Evolutionary conservation across 2,888 invertebrate genomes (phyloP).

Genomic region (Zhuqinia jingwanae): DNA sequence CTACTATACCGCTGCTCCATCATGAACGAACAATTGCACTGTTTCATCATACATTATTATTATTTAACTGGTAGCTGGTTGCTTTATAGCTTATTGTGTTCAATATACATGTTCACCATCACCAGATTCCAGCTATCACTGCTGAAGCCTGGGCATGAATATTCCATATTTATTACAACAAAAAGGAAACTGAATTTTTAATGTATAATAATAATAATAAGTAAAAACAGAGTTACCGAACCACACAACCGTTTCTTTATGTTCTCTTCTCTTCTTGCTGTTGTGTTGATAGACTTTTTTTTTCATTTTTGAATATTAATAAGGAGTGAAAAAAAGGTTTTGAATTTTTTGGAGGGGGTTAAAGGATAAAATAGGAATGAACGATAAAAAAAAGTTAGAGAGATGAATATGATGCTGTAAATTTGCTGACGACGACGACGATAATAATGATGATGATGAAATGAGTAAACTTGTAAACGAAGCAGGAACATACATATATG

Average conservation of each 20-base stretch:
- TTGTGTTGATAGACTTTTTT: slow-evolving; percentile 15
- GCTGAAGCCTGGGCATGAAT: slow-evolving; percentile 62
- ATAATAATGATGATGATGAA: slow-evolving; percentile 31
- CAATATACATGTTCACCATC: slow-evolving; percentile 1
- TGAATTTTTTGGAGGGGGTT: slow-evolving; percentile 32
- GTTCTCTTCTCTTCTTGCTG: background rate
- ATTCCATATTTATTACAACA: slow-evolving; percentile 63
- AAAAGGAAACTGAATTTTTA: slow-evolving; percentile 65
- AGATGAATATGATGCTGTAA: slow-evolving; percentile 20
- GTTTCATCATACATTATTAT: background rate
- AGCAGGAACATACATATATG: background rate
- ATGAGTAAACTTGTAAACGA: slow-evolving; percentile 35
- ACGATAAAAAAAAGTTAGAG: slow-evolving; percentile 15
- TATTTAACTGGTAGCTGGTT: background rate
- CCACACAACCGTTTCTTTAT: slow-evolving; percentile 43
- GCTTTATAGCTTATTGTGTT: background rate
- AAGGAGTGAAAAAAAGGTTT: slow-evolving; percentile 47
- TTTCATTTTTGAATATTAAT: slow-evolving; percentile 55
- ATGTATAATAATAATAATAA: slow-evolving; percentile 12
- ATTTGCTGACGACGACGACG: slow-evolving; percentile 16
- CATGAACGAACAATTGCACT: background rate
- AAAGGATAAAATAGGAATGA: slow-evolving; percentile 19
- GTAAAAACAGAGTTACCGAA: slow-evolving; percentile 47
- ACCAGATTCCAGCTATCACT: slow-evolving; percentile 36
- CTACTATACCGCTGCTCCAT: background rate